Evolutionary conservation across 2,113 vertebrate species (phyloP).

Genomic region (Pardalotus punctatus): DNA sequence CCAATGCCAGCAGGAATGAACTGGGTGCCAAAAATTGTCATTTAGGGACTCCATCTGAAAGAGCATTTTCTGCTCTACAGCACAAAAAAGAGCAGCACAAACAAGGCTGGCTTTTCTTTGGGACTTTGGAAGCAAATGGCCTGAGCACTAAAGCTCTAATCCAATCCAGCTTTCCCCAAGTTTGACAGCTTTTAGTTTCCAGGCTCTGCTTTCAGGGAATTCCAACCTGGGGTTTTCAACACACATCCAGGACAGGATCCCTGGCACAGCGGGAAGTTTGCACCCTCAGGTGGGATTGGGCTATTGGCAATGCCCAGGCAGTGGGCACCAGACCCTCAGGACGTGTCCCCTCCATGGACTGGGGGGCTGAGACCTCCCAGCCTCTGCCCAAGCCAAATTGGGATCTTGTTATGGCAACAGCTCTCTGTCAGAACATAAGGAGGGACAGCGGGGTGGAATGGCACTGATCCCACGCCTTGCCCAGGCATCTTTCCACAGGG

Average conservation of each 20-base stretch:
- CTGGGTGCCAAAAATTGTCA: not conserved
- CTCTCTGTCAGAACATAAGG: rapidly evolving
- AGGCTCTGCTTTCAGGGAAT: not conserved
- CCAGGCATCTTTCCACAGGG: not conserved
- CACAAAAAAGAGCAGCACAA: not conserved
- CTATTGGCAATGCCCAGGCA: not conserved
- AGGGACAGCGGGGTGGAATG: rapidly evolving
- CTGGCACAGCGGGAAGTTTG: not conserved
- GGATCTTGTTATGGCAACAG: not conserved
- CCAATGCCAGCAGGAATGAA: not conserved
- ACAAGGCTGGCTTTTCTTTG: not conserved
- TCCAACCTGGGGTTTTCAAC: not conserved
- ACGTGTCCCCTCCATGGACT: not conserved
- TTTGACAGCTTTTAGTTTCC: not conserved
- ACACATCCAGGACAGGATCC: not conserved
- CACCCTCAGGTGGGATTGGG: not conserved
- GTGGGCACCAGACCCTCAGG: not conserved
- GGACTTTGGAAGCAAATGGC: not conserved
- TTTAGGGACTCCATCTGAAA: not conserved
- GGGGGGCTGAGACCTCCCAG: not conserved
- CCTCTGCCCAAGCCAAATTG: not conserved
- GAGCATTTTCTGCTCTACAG: not conserved
- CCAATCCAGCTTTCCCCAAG: not conserved
- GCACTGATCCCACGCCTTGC: not conserved
- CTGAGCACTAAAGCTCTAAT: not conserved